Evolutionary conservation across 2,888 invertebrate species (phyloP), one percentile per base, ranked within the genome.

Genomic region (Globia sparganii): DNA sequence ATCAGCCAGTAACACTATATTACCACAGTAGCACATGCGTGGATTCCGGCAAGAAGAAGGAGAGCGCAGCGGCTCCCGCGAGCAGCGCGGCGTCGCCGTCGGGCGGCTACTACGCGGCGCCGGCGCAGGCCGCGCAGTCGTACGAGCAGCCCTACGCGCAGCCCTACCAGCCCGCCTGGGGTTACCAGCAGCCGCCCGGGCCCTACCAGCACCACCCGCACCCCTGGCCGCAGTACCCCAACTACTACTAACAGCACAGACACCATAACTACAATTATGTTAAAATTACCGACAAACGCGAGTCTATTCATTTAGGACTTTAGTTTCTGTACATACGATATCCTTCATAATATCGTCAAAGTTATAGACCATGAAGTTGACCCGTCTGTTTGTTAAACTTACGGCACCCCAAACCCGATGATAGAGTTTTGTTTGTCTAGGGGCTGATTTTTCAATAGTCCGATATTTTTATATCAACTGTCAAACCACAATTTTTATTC

Each of bases 91-190:
- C 92, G 25, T 86, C 90, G 11, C 77, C 92, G 25, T 86, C 88
- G 81, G 64, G 86, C 67, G 91, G 88, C 86, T 86, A 95, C 92
- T 96, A 96, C 92, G 94, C 93, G 86, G 86, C 94, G 78, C 93
- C 92, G 62, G 86, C 92, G 58, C 58, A 72, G 49, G 91, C 92
- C n/a, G 91, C 94, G 83, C 92, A 92, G 87, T 91, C 94, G 9
- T 96, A 95, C 93, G 95, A 96, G 74, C 96, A 95, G 91, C 93
- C 93, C 65, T 96, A 96, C 91, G 93, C 95, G 89, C 94, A 94
- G 91, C 95, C 94, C 85, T 96, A 95, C 92, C 96, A 95, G 91
- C 94, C 96, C 84, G 94, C 96, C 28, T 97, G 96, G 97, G 95
- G 95, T 84, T 96, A 96, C 93, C 96, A 96, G 91, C 97, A 96